phyloP scores from a whole-genome alignment of 1,140 invertebrate genomes.

The Hesperophylax magnus region DNA sequence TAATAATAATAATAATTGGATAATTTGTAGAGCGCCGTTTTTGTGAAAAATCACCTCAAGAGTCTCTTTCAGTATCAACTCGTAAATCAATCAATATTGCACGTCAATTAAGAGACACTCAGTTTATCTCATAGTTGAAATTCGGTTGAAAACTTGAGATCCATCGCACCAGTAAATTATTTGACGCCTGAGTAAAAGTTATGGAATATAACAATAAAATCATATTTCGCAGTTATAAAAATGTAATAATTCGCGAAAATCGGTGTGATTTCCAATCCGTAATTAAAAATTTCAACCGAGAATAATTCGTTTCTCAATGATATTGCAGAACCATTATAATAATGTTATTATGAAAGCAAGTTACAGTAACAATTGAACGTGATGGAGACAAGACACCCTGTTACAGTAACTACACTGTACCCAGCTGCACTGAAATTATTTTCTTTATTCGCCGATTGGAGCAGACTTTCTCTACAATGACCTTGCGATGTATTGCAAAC shows the following conservation, averaged over 20 bases:
- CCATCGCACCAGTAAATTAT: too few species aligned
- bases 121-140: too few species aligned
- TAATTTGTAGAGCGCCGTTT: too few species aligned
- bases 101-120: too few species aligned
- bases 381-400: background rate
- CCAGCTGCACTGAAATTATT: slow-evolving; percentile 11
- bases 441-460: slow-evolving; percentile 25
- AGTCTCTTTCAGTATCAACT: too few species aligned
- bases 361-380: slow-evolving; percentile 36
- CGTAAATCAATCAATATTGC: too few species aligned
- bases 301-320: slow-evolving; percentile 37
- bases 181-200: too few species aligned
- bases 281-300: slow-evolving; percentile 34
- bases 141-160: too few species aligned
- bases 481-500: slow-evolving; percentile 28
- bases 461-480: slow-evolving; percentile 24
- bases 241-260: background rate
- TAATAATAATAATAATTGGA: too few species aligned
- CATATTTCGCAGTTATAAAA: background rate
- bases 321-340: slow-evolving; percentile 42
- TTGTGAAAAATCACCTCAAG: too few species aligned
- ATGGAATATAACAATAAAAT: too few species aligned
- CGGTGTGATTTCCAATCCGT: background rate
- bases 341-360: slow-evolving; percentile 53
- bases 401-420: background rate